Conservation (phyloP, 2,888 invertebrate genomes). For the Polyommatus iphigenia region DNA sequence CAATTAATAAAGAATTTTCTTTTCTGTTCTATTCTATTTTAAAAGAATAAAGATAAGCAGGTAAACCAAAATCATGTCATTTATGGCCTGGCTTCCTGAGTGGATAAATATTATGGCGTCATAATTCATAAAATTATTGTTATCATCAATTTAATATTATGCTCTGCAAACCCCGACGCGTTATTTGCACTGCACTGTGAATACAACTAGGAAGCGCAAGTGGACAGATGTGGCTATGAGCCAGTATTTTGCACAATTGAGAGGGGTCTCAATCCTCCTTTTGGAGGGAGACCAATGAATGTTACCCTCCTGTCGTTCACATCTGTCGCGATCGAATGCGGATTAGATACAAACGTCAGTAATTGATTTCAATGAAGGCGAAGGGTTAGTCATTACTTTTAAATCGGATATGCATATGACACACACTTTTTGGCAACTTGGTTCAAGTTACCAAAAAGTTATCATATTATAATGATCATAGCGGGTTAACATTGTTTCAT, state of each 20-base stretch:
- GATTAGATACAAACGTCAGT: constrained; percentile 74
- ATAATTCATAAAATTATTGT: constrained; percentile 20
- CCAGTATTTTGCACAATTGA: constrained; percentile 73
- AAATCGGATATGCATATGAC: constrained; percentile 54
- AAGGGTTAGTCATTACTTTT: constrained; percentile 63
- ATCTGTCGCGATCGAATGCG: constrained; percentile 70
- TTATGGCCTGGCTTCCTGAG: constrained; percentile 10
- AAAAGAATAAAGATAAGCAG: too few relatives aligned
- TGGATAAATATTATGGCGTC: constrained; percentile 4
- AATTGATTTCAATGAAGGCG: constrained; percentile 66
- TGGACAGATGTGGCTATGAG: constrained; percentile 74
- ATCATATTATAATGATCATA: too few relatives aligned
- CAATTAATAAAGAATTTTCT: too few relatives aligned
- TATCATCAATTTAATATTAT: constrained; percentile 25
- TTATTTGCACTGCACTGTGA: constrained; percentile 39
- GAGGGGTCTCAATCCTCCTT: constrained; percentile 59
- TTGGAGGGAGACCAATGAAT: constrained; percentile 68
- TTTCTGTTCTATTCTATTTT: too few relatives aligned
- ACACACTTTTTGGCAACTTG: background rate
- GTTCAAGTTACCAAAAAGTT: background rate
- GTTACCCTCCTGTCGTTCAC: constrained; percentile 71
- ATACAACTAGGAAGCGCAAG: constrained; percentile 51
- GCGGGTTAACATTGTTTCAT: too few relatives aligned
- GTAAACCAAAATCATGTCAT: background rate
- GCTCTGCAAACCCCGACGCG: background rate